A percentile compares a stretch with the other conserved stretches of the same genome.
Evolutionary conservation across 2,888 invertebrate genomes (phyloP).

Genomic region (Dendrolimus houi): DNA sequence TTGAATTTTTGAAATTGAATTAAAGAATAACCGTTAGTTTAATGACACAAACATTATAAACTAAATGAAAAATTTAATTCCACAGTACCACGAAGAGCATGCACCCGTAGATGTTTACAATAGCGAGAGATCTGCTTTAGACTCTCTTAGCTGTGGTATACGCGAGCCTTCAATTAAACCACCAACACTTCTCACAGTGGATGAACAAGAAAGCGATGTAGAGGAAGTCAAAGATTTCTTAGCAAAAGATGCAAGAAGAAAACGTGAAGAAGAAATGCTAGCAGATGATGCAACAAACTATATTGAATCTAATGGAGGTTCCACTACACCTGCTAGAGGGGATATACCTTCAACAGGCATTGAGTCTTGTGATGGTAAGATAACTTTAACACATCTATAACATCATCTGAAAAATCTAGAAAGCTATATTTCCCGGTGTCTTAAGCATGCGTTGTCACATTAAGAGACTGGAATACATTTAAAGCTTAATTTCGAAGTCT

Average conservation of each 20-base stretch:
- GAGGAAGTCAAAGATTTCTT: conserved; percentile 56
- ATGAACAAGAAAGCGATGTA: conserved; percentile 40
- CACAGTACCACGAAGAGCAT: conserved; percentile 77
- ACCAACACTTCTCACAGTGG: conserved; percentile 39
- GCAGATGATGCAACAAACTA: conserved; percentile 40
- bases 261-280: conserved; percentile 57
- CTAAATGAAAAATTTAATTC: conserved; percentile 4
- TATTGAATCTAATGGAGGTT: conserved; percentile 36
- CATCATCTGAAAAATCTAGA: no score
- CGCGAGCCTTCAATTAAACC: conserved; percentile 33
- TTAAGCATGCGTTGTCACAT: no score
- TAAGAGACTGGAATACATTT: no score
- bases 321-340: conserved; percentile 44
- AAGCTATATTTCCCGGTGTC: no score
- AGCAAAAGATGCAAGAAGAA: conserved; percentile 44
- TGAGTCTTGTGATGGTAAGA: conserved; percentile 64
- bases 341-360: conserved; percentile 61
- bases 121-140: conserved; percentile 63
- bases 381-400: no score
- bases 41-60: no score
- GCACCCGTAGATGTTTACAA: conserved; percentile 73
- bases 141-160: conserved; percentile 62
- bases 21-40: no score
- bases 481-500: no score
- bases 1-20: no score